These are phyloP conservation scores for Margaritifera margaritifera DNA, from an alignment of 2,888 invertebrate species.

Conservation along the genomic window DNA sequence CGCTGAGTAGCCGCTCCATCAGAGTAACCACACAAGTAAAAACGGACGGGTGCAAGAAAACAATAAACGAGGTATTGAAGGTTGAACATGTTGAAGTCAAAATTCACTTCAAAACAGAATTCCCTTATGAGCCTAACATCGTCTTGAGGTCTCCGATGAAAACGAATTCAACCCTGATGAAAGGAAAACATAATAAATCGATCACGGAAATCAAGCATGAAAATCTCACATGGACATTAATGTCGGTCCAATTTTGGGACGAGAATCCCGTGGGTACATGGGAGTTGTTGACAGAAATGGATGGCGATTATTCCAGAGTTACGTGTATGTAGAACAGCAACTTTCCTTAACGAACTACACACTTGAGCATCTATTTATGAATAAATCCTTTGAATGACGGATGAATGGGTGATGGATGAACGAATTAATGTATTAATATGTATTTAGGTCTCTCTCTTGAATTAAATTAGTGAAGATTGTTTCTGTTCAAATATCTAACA, in stretches of 20 bases:
- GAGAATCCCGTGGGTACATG: slow-evolving; percentile 25
- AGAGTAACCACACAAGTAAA: too few relatives aligned
- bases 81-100: slow-evolving; percentile 23
- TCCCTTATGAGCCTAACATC: slow-evolving; percentile 10
- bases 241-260: slow-evolving; percentile 25
- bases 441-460: too few relatives aligned
- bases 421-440: too few relatives aligned
- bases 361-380: too few relatives aligned
- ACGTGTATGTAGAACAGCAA: too few relatives aligned
- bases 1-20: too few relatives aligned
- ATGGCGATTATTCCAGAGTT: neutral
- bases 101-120: slow-evolving; percentile 8
- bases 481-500: too few relatives aligned
- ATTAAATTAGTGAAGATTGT: too few relatives aligned
- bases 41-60: slow-evolving; percentile 14
- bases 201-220: neutral
- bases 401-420: too few relatives aligned
- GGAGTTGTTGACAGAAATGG: slow-evolving; percentile 11
- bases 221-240: slow-evolving; percentile 20
- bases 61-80: slow-evolving; percentile 1
- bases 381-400: too few relatives aligned
- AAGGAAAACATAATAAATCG: slow-evolving; percentile 4
- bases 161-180: slow-evolving; percentile 13
- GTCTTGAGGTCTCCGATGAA: slow-evolving; percentile 16
- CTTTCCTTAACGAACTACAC: too few relatives aligned